A percentile compares a stretch with the other conserved stretches of the same genome.
Conservation (phyloP, 2,113 vertebrate species). For the Cyanoderma ruficeps region DNA sequence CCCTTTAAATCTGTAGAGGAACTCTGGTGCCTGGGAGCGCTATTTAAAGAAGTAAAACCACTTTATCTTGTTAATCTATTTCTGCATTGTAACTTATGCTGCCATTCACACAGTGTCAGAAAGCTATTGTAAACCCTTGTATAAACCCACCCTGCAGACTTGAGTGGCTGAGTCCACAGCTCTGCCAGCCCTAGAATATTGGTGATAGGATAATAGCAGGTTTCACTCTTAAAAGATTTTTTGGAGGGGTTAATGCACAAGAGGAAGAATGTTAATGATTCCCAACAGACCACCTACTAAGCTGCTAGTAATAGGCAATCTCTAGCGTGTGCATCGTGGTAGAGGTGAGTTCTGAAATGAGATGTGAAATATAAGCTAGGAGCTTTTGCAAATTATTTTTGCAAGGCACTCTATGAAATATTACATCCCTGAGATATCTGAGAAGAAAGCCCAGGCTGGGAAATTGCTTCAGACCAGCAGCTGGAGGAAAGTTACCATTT, state of each 20-base stretch:
- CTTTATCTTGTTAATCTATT: conserved; percentile 47
- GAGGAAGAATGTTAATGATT: conserved; percentile 34
- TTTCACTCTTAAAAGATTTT: background rate
- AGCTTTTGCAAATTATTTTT: background rate
- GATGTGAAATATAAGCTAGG: background rate
- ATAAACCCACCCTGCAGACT: background rate
- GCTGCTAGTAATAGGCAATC: background rate
- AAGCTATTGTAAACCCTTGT: background rate
- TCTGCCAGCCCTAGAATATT: background rate
- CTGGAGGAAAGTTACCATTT: background rate
- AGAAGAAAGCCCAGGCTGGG: background rate
- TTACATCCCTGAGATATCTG: background rate
- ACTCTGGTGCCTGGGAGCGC: conserved; percentile 1
- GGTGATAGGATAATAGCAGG: conserved; percentile 24
- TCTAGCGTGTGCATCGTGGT: background rate
- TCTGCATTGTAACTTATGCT: conserved; percentile 50
- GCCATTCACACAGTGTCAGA: background rate
- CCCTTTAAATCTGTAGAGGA: background rate
- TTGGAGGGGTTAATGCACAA: background rate
- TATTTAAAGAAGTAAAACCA: conserved; percentile 33
- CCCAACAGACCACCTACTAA: conserved; percentile 39
- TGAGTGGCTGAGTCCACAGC: background rate
- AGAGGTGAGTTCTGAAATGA: background rate
- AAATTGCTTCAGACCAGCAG: background rate
- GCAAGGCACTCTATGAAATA: background rate